Evolutionary conservation across 2,113 vertebrate species (phyloP), one percentile per base, ranked within the genome.

Genomic region (Fulmarus glacialis): DNA sequence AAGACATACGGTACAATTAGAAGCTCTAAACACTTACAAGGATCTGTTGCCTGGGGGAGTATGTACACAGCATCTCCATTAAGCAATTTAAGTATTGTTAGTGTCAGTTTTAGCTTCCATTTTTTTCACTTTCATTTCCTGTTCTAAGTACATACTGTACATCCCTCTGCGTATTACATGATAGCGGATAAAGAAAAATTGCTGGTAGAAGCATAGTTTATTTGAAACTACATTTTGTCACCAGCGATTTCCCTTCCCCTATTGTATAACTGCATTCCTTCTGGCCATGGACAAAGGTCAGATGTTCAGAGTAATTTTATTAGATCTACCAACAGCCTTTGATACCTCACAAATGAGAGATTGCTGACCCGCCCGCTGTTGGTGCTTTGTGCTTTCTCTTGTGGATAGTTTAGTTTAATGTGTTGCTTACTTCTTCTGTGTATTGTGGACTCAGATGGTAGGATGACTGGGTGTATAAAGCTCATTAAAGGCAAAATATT

Each of bases 211-310:
- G 60, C 74, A 42, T n/a, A 93, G 90, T 73, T 96, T 93, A 90
- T 96, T 96, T 96, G 90, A 97, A 96, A 97, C 86, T 93, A 89
- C 70, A 42, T 96, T 91, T 95, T 96, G 79, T 91, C 94, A 90
- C 94, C 88, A 90, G 80, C 23, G 87, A 95, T 96, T 97, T 96
- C 75, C 80, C 83, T 96, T 97, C 87, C 79, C 71, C 27, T 22
- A 20, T 92, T 94, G 94, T 93, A 70, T 92, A 96, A 86, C 92
- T 92, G 68, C 87, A 92, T 97, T 95, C 96, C 96, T 98, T 92
- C 94, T 97, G 95, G 94, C 94, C 93, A 96, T 87, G 77, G 90
- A 92, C 94, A 97, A 95, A 96, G 96, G 95, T 97, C 94, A 96
- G 82, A 89, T 67, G 95, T 94, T 93, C 93, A 91, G 94, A 89